A percentile compares a stretch with the other conserved stretches of the same genome.
Conservation (phyloP, 1,140 invertebrate genomes). For the Semibalanus balanoides region DNA sequence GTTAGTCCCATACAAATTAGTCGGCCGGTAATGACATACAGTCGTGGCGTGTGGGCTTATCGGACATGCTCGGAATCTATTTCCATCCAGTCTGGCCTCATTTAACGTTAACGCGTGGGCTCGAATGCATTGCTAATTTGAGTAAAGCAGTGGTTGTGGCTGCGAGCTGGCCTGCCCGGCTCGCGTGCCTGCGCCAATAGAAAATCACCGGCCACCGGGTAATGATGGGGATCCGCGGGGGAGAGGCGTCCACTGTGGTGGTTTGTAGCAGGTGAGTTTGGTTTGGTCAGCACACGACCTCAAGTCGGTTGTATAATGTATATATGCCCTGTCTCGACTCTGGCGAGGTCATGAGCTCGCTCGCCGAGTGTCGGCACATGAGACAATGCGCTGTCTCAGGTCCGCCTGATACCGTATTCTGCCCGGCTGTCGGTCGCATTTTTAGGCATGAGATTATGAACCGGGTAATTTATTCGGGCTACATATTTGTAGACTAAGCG, state of each 20-base stretch:
- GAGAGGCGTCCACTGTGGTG: too few relatives aligned
- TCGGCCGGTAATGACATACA: neutral
- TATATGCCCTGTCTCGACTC: too few relatives aligned
- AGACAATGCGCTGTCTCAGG: neutral
- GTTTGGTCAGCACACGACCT: too few relatives aligned
- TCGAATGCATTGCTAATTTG: neutral
- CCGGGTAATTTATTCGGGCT: neutral
- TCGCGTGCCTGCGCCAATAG: neutral
- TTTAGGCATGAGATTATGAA: neutral
- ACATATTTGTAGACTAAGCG: neutral
- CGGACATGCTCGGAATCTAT: neutral
- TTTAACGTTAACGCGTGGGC: neutral
- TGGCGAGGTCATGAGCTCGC: too few relatives aligned
- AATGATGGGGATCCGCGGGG: neutral
- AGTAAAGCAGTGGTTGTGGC: neutral
- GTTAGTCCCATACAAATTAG: neutral
- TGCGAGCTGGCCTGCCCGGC: too few relatives aligned
- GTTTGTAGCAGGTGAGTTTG: too few relatives aligned
- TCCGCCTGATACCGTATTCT: neutral
- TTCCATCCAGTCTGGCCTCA: neutral
- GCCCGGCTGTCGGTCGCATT: neutral
- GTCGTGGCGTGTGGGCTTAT: neutral
- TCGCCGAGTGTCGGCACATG: neutral
- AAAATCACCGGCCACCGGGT: neutral
- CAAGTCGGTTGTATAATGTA: too few relatives aligned